Conservation (phyloP, 2,113 vertebrate genomes). For the Myotis lucifugus region DNA sequence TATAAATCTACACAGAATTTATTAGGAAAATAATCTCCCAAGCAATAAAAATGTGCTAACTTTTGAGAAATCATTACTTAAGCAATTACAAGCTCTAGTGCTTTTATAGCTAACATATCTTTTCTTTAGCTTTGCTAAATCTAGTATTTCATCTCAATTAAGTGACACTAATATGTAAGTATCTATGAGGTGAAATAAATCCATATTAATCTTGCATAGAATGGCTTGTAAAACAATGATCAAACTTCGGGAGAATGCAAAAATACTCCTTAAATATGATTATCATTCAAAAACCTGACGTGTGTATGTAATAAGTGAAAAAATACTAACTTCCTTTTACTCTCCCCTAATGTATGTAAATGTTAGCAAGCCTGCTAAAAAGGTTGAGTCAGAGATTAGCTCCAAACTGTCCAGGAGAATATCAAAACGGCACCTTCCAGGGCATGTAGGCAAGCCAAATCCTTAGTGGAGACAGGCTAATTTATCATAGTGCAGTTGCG, state of each 20-base stretch:
- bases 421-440: constrained; percentile 81
- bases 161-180: constrained; percentile 60
- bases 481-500: constrained; percentile 90
- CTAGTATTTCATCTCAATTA: constrained; percentile 79
- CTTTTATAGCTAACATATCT: constrained; percentile 57
- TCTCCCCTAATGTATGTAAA: constrained; percentile 60
- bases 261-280: constrained; percentile 65
- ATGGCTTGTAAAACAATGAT: constrained; percentile 45
- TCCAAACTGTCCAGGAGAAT: constrained; percentile 72
- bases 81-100: constrained; percentile 60
- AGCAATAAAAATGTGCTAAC: constrained; percentile 66
- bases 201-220: constrained; percentile 69
- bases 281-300: constrained; percentile 64
- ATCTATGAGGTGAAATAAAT: constrained; percentile 72
- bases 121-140: constrained; percentile 66
- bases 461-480: constrained; percentile 87
- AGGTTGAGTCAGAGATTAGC: constrained; percentile 73
- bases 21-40: constrained; percentile 61
- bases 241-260: constrained; percentile 59
- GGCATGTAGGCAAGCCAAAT: constrained; percentile 87
- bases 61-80: constrained; percentile 77
- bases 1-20: constrained; percentile 19
- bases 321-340: constrained; percentile 65
- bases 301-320: background rate
- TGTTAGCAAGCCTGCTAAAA: constrained; percentile 73